Percentiles rank a stretch among this genome's conserved stretches.
These are phyloP conservation scores for Pelecanoides urinatrix DNA, from an alignment of 2,113 vertebrate genomes.

Conservation along the genomic window DNA sequence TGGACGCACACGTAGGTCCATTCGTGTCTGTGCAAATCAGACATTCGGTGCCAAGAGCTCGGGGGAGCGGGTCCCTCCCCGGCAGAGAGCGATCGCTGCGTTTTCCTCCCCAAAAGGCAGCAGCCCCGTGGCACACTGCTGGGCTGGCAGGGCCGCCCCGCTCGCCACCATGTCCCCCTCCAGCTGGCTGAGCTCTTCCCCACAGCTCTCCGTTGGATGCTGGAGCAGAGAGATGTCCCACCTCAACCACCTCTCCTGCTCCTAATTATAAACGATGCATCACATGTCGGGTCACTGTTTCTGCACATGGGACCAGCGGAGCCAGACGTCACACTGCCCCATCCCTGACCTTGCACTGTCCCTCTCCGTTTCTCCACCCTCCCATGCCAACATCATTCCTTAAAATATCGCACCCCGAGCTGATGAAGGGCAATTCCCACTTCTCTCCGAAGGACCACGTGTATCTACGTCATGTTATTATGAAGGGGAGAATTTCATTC, in stretches of 20 bases:
- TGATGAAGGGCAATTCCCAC: background rate
- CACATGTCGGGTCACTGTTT: background rate
- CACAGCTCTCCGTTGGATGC: background rate
- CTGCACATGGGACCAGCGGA: background rate
- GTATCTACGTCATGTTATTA: background rate
- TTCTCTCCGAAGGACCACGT: background rate
- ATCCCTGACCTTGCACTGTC: background rate
- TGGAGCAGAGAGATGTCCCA: background rate
- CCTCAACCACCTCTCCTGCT: background rate
- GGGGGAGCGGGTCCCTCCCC: rapidly evolving
- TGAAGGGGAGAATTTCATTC: background rate
- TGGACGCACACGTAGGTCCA: background rate
- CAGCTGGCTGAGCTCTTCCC: background rate
- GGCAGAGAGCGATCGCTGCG: background rate
- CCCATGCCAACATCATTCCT: background rate
- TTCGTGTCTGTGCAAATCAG: background rate
- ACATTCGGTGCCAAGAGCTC: background rate
- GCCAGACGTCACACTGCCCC: rapidly evolving
- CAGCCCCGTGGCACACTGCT: background rate
- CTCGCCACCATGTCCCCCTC: rapidly evolving
- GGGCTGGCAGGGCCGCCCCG: background rate
- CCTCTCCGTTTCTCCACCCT: background rate
- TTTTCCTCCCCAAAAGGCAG: background rate
- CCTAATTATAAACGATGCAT: background rate
- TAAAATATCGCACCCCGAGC: rapidly evolving